phyloP scores from a whole-genome alignment of 2,113 vertebrate genomes.

The Paracanthobrama guichenoti region DNA sequence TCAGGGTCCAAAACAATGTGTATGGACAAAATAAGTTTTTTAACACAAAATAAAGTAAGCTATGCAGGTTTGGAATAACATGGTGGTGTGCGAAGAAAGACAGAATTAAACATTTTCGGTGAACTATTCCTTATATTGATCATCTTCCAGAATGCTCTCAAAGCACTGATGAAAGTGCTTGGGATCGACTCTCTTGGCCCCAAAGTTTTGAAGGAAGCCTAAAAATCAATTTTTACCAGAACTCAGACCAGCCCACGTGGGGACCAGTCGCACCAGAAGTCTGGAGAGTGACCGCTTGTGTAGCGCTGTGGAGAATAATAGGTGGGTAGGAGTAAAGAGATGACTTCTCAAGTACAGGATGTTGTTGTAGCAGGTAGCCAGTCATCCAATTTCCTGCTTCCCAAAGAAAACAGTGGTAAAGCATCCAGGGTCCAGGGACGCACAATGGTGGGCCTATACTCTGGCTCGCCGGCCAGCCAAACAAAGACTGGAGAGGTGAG shows the following conservation, averaged over 20 bases:
- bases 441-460: conserved; percentile 79
- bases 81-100: background rate
- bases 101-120: background rate
- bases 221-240: conserved; percentile 77
- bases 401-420: conserved; percentile 80
- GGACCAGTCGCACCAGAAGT: conserved; percentile 54
- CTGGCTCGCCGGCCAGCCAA: conserved; percentile 66
- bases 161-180: background rate
- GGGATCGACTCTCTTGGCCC: conserved; percentile 66
- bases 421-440: conserved; percentile 67
- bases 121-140: background rate
- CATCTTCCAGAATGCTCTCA: conserved; percentile 4
- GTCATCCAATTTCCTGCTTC: conserved; percentile 86
- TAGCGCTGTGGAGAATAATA: conserved; percentile 78
- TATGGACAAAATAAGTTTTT: background rate
- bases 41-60: background rate
- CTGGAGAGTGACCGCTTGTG: conserved; percentile 72
- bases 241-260: conserved; percentile 70
- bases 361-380: conserved; percentile 86
- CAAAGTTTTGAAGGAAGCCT: conserved; percentile 76
- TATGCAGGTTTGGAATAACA: background rate
- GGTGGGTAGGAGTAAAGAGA: conserved; percentile 81
- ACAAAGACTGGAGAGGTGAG: conserved; percentile 79
- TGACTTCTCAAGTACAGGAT: conserved; percentile 84
- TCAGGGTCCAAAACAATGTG: background rate